Percentiles rank a stretch among this genome's conserved stretches.
phyloP scores from a whole-genome alignment of 1,140 invertebrate species.

The Drosophila repleta region DNA sequence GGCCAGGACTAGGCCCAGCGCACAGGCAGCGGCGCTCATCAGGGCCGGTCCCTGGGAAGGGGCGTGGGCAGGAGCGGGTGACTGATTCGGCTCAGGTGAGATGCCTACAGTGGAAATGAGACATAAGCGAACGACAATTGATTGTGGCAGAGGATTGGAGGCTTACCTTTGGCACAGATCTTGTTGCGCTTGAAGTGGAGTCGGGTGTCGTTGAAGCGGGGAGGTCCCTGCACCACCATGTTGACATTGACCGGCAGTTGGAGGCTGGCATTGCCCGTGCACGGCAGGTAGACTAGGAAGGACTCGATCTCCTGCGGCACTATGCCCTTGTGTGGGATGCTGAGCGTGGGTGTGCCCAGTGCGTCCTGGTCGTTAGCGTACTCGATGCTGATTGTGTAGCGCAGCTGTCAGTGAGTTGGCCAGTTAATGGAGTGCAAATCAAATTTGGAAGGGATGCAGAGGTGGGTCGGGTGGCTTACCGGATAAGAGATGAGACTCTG shows the following conservation, averaged over 20 bases:
- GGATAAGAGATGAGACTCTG: constrained; percentile 90
- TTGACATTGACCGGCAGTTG: constrained; percentile 92
- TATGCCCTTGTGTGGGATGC: constrained; percentile 87
- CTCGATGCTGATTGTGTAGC: constrained; percentile 89
- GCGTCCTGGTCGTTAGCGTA: constrained; percentile 85
- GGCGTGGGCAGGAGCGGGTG: constrained; percentile 78
- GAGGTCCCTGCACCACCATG: constrained; percentile 88
- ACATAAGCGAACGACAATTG: constrained; percentile 5
- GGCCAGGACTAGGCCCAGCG: constrained; percentile 90
- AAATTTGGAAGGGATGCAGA: constrained; percentile 20
- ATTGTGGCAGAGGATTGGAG: background rate
- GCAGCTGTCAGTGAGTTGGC: constrained; percentile 85
- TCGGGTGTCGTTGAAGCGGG: constrained; percentile 87
- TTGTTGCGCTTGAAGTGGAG: constrained; percentile 93
- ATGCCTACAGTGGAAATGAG: constrained; percentile 61
- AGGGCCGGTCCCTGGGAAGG: constrained; percentile 78
- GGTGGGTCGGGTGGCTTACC: constrained; percentile 85
- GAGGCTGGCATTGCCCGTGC: constrained; percentile 87
- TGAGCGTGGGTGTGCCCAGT: constrained; percentile 86
- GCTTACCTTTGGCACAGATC: constrained; percentile 92
- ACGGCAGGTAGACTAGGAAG: constrained; percentile 86
- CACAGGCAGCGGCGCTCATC: constrained; percentile 89
- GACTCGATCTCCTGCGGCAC: constrained; percentile 90
- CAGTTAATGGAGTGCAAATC: constrained; percentile 65
- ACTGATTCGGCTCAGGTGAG: constrained; percentile 81